phyloP scores from a whole-genome alignment of 2,888 invertebrate species.

The Corythucha ciliata region DNA sequence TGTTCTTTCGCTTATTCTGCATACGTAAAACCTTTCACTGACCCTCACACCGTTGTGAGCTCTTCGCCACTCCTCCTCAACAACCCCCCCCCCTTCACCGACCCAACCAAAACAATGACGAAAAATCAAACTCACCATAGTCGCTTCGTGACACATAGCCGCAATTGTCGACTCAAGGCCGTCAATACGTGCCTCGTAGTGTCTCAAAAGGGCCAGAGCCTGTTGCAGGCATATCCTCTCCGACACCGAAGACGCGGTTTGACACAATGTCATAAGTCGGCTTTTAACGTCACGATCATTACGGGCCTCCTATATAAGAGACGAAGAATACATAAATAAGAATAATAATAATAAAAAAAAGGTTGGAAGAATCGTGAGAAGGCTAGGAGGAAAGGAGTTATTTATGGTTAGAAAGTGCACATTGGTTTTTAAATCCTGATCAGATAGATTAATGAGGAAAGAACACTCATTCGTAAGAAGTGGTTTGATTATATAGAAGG shows the following conservation, averaged over 20 bases:
- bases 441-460: too few relatives aligned
- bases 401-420: too few relatives aligned
- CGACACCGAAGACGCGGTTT: conserved; percentile 41
- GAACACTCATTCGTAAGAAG: too few relatives aligned
- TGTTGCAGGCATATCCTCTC: conserved; percentile 56
- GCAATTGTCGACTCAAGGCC: conserved; percentile 33
- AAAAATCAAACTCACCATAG: conserved; percentile 29
- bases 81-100: too few relatives aligned
- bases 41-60: too few relatives aligned
- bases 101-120: neutral
- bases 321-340: neutral
- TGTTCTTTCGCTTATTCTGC: too few relatives aligned
- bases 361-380: neutral
- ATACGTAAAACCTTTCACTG: too few relatives aligned
- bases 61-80: too few relatives aligned
- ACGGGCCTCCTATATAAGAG: conserved; percentile 29
- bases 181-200: conserved; percentile 39
- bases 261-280: conserved; percentile 31
- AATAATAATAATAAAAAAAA: neutral
- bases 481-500: too few relatives aligned
- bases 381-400: neutral
- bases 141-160: conserved; percentile 34
- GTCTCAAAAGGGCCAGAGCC: conserved; percentile 50
- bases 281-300: conserved; percentile 32
- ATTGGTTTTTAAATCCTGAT: too few relatives aligned